Percentiles rank a stretch among this genome's conserved stretches.
These are phyloP conservation scores for Eutolmus rufibarbis DNA, from an alignment of 2,888 invertebrate genomes.

Conservation along the genomic window DNA sequence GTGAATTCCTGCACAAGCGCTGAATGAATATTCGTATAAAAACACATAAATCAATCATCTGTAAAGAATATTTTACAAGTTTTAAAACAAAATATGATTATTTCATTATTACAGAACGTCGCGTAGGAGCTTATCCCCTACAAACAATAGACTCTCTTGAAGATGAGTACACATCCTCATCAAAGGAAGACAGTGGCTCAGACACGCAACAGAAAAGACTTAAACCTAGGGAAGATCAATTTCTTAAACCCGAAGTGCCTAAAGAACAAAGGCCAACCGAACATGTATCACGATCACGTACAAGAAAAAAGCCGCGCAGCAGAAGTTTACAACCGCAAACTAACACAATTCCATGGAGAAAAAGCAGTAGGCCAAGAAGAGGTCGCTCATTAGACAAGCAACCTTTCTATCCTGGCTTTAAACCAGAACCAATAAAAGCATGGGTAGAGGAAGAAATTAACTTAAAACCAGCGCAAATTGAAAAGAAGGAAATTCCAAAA, in stretches of 20 bases:
- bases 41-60: not conserved
- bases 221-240: constrained; percentile 47
- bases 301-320: constrained; percentile 59
- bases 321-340: constrained; percentile 61
- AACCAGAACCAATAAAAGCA: constrained; percentile 63
- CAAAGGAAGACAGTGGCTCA: constrained; percentile 58
- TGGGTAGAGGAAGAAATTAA: constrained; percentile 73
- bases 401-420: constrained; percentile 59
- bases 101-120: constrained; percentile 56
- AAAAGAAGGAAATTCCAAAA: constrained; percentile 65
- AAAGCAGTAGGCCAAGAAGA: constrained; percentile 58
- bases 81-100: constrained; percentile 5
- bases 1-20: not conserved
- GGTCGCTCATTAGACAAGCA: constrained; percentile 64
- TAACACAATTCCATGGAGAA: constrained; percentile 60
- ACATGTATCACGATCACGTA: constrained; percentile 58
- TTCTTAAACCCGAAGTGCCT: constrained; percentile 54
- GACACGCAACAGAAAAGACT: constrained; percentile 54
- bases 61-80: not conserved
- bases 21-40: not conserved
- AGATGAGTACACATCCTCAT: constrained; percentile 61
- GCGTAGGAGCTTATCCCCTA: constrained; percentile 60
- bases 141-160: constrained; percentile 59
- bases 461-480: constrained; percentile 68
- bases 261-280: constrained; percentile 7